These are phyloP conservation scores for Telmatherina bonti DNA, from an alignment of 2,797 vertebrate genomes.

Conservation along the genomic window DNA sequence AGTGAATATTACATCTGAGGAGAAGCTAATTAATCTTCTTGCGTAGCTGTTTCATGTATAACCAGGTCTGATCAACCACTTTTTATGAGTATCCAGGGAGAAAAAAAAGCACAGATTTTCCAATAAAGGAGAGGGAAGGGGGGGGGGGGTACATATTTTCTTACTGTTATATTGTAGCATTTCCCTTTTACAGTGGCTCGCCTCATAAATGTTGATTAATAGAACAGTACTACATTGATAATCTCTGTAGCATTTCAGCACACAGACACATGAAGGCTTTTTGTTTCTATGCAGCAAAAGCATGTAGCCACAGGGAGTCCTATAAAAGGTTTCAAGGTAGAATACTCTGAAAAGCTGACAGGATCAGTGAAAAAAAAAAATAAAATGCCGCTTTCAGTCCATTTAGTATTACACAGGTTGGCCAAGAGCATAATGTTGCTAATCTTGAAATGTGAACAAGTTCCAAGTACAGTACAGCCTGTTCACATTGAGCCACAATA, in stretches of 20 bases:
- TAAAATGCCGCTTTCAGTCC: conserved; percentile 3
- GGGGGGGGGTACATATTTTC: too few relatives aligned
- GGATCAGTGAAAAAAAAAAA: conserved; percentile 5
- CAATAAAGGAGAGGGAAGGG: conserved; percentile 11
- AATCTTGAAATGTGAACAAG: neutral
- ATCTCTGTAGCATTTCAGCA: conserved; percentile 14
- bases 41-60: conserved; percentile 61
- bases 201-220: neutral
- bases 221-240: neutral
- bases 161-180: neutral
- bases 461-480: neutral
- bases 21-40: conserved; percentile 76
- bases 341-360: conserved; percentile 23
- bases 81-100: conserved; percentile 46
- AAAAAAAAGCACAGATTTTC: conserved; percentile 21
- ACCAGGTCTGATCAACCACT: conserved; percentile 56
- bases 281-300: conserved; percentile 46
- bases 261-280: conserved; percentile 6
- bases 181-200: neutral
- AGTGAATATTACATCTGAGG: conserved; percentile 83
- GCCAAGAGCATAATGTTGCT: neutral
- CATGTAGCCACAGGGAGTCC: conserved; percentile 22
- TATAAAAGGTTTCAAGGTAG: neutral
- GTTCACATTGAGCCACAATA: conserved; percentile 3
- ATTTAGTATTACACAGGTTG: conserved; percentile 12